A percentile compares a stretch with the other conserved stretches of the same genome.
Evolutionary conservation across 2,113 vertebrate genomes (phyloP).

Genomic region (Chinchilla lanigera): DNA sequence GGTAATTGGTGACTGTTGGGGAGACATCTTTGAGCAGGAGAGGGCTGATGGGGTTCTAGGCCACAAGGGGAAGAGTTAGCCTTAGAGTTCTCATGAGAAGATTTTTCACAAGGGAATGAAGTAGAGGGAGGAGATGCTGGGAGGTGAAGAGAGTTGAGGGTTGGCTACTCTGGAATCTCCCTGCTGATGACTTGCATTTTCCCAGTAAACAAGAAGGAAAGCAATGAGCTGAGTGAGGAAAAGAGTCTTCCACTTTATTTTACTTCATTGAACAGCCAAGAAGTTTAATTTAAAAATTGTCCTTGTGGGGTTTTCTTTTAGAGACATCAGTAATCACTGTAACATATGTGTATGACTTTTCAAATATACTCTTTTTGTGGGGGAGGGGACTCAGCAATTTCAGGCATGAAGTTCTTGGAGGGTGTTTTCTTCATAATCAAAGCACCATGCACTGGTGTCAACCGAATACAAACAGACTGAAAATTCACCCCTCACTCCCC

Average conservation of each 20-base stretch:
- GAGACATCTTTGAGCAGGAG: not conserved
- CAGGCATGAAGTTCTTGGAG: not conserved
- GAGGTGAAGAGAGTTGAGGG: not conserved
- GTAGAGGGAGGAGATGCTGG: not conserved
- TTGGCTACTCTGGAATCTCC: not conserved
- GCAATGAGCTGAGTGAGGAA: not conserved
- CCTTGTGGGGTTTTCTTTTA: constrained; percentile 49
- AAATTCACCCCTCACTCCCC: not conserved
- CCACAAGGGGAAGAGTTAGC: not conserved
- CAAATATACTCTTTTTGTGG: not conserved
- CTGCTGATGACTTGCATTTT: constrained; percentile 25
- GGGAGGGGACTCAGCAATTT: not conserved
- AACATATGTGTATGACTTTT: constrained; percentile 39
- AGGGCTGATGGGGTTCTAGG: not conserved
- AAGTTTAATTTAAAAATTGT: constrained; percentile 58
- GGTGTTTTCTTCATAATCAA: constrained; percentile 37
- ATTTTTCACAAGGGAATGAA: not conserved
- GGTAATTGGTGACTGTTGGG: not conserved
- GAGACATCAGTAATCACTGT: constrained; percentile 3
- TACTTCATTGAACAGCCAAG: constrained; percentile 2
- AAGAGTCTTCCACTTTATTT: not conserved
- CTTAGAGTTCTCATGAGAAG: not conserved
- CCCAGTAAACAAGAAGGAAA: constrained; percentile 40
- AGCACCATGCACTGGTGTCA: not conserved
- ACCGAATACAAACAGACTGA: not conserved